Evolutionary conservation across 1,140 invertebrate species (phyloP).

Genomic region (Nilaparvata lugens): DNA sequence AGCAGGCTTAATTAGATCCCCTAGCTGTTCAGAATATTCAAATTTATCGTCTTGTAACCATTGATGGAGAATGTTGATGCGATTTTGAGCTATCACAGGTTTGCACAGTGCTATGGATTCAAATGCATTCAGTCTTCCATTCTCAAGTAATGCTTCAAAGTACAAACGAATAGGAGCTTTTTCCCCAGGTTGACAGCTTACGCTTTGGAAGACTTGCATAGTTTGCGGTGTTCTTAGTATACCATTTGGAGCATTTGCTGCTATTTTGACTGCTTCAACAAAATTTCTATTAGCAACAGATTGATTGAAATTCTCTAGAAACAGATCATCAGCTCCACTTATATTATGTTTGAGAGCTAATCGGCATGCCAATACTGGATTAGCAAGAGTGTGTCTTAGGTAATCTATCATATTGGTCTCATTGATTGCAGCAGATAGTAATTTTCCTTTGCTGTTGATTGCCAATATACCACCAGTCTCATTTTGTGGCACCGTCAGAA

Average conservation of each 20-base stretch:
- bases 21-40: conserved; percentile 96
- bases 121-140: conserved; percentile 86
- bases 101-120: conserved; percentile 95
- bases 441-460: conserved; percentile 94
- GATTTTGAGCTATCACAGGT: conserved; percentile 81
- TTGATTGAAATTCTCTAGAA: conserved; percentile 94
- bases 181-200: conserved; percentile 80
- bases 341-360: conserved; percentile 93
- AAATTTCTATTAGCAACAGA: conserved; percentile 91
- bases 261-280: conserved; percentile 94
- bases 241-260: conserved; percentile 93
- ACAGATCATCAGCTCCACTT: conserved; percentile 95
- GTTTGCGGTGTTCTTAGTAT: conserved; percentile 94
- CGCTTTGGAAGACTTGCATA: conserved; percentile 94
- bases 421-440: conserved; percentile 94
- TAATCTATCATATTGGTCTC: conserved; percentile 97
- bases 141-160: conserved; percentile 95
- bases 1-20: conserved; percentile 86
- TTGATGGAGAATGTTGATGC: conserved; percentile 94
- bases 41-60: conserved; percentile 99
- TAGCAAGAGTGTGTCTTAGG: conserved; percentile 88
- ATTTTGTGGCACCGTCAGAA: conserved; percentile 95
- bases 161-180: conserved; percentile 95
- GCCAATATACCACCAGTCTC: conserved; percentile 94
- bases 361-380: conserved; percentile 89